Conservation (phyloP, 2,797 vertebrate genomes). For the Gymnodraco acuticeps region DNA sequence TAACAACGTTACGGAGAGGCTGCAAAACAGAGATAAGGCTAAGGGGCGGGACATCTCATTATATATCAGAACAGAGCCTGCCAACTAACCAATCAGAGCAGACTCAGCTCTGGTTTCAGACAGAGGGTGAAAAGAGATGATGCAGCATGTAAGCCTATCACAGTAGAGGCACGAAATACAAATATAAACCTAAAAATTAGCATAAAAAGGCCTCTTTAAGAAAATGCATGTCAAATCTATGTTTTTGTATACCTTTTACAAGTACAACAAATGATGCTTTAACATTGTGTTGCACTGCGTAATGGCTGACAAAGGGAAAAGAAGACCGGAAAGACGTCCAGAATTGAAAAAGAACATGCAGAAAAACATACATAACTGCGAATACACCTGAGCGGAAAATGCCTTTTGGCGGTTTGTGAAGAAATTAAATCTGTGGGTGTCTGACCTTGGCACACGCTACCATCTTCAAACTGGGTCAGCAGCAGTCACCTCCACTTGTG, state of each 20-base stretch:
- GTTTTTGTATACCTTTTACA: constrained; percentile 7
- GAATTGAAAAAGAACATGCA: constrained; percentile 35
- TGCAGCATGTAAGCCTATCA: too few relatives aligned
- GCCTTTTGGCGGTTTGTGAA: constrained; percentile 74
- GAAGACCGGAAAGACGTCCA: constrained; percentile 36
- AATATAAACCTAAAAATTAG: too few relatives aligned
- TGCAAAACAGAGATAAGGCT: constrained; percentile 60
- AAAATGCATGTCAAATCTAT: neutral
- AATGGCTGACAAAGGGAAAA: constrained; percentile 30
- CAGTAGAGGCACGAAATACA: too few relatives aligned
- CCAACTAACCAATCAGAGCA: too few relatives aligned
- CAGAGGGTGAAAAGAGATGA: too few relatives aligned
- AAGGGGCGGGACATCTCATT: too few relatives aligned
- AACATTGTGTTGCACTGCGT: constrained; percentile 13
- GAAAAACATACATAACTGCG: constrained; percentile 28
- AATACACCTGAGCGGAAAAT: constrained; percentile 70
- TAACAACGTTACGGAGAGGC: constrained; percentile 50
- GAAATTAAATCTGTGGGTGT: constrained; percentile 79
- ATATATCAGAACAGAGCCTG: too few relatives aligned
- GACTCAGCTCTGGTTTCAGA: too few relatives aligned
- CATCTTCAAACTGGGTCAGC: constrained; percentile 81
- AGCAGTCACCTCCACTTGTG: constrained; percentile 72
- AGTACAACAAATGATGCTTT: constrained; percentile 14
- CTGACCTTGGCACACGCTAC: constrained; percentile 80
- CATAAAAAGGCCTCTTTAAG: too few relatives aligned